These are phyloP conservation scores for Cynopterus sphinx DNA, from an alignment of 2,797 vertebrate species.

Conservation along the genomic window DNA sequence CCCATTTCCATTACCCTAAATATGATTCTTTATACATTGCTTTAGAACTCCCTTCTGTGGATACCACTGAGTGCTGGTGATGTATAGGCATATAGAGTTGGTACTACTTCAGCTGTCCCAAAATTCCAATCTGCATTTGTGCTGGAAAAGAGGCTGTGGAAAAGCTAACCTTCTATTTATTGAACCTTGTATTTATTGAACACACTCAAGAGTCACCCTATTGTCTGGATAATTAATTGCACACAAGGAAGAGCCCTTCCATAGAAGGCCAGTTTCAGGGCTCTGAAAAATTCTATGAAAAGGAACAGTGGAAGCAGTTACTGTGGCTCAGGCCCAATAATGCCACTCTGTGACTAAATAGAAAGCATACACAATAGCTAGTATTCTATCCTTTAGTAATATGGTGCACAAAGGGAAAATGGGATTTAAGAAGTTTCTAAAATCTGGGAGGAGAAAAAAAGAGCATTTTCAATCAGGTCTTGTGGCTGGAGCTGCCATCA, in stretches of 20 bases:
- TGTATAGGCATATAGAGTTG: neutral
- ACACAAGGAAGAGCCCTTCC: neutral
- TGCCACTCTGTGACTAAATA: neutral
- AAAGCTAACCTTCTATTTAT: too few relatives aligned
- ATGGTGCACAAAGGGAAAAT: too few relatives aligned
- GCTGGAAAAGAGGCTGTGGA: neutral
- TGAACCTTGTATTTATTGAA: neutral
- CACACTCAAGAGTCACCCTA: too few relatives aligned
- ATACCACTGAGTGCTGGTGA: neutral
- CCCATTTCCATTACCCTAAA: neutral
- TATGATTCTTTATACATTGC: neutral
- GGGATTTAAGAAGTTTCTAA: neutral
- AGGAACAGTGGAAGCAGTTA: neutral
- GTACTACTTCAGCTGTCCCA: neutral
- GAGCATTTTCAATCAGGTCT: neutral
- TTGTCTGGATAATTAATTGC: neutral
- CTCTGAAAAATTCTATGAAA: neutral
- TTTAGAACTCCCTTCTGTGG: neutral
- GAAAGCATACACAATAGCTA: neutral
- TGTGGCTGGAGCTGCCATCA: neutral
- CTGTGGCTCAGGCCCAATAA: neutral
- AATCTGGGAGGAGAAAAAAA: neutral
- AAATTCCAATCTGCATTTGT: neutral
- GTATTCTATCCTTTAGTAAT: too few relatives aligned
- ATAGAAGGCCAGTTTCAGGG: neutral